Evolutionary conservation across 2,113 vertebrate genomes (phyloP).

Genomic region (Urocitellus parryii): DNA sequence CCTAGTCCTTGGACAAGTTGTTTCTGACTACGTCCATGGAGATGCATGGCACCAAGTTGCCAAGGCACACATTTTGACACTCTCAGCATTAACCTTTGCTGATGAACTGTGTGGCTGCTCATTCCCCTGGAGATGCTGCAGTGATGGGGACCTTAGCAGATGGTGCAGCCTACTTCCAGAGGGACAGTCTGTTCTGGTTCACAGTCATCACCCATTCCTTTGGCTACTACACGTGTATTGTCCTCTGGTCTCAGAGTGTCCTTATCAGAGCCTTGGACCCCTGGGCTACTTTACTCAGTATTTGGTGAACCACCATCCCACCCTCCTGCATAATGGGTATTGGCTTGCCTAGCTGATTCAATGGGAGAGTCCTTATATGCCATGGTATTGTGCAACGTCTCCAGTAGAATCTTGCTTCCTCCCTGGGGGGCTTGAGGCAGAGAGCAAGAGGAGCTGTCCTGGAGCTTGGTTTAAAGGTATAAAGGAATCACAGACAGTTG

Average conservation of each 20-base stretch:
- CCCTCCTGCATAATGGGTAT: constrained; percentile 90
- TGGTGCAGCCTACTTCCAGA: too few species aligned
- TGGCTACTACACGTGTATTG: constrained; percentile 81
- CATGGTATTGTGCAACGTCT: constrained; percentile 90
- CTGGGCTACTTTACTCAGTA: constrained; percentile 91
- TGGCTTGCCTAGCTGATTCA: constrained; percentile 91
- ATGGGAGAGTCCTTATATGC: constrained; percentile 88
- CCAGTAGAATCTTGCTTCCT: too few species aligned
- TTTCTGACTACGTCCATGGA: constrained; percentile 94
- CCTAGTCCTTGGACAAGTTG: constrained; percentile 94
- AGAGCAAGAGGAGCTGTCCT: too few species aligned
- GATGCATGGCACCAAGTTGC: constrained; percentile 89
- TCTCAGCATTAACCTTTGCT: constrained; percentile 92
- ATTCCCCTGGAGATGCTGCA: too few species aligned
- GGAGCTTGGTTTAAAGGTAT: too few species aligned
- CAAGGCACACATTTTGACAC: constrained; percentile 87
- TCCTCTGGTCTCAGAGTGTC: constrained; percentile 92
- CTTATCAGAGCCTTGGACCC: constrained; percentile 90
- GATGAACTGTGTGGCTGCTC: constrained; percentile 71
- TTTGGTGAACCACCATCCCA: constrained; percentile 88
- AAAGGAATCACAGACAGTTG: not conserved
- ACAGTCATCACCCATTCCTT: too few species aligned
- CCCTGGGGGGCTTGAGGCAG: too few species aligned
- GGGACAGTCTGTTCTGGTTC: too few species aligned
- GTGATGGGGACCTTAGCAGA: too few species aligned